These are phyloP conservation scores for Conus canariensis DNA, from an alignment of 2,888 invertebrate genomes.

Conservation along the genomic window DNA sequence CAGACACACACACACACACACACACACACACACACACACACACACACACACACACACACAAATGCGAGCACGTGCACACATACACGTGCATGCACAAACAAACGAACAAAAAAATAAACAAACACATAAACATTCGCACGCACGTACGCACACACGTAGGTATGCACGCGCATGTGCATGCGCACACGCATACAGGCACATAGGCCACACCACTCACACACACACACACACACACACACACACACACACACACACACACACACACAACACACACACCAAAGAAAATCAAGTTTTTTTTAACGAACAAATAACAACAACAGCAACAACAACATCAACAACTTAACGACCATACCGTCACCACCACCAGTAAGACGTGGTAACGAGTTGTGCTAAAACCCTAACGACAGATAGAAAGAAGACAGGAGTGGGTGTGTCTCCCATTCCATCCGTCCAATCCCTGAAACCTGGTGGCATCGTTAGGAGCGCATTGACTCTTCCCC, in stretches of 20 bases:
- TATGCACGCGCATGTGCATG: not conserved
- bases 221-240: not conserved
- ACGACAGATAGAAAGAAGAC: too few species aligned
- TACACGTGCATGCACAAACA: not conserved
- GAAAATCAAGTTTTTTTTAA: not conserved
- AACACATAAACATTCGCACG: not conserved
- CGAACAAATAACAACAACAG: too few species aligned
- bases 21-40: not conserved
- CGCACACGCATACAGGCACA: not conserved
- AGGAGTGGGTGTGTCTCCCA: too few species aligned
- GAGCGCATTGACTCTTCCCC: too few species aligned
- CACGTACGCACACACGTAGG: not conserved
- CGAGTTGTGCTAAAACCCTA: too few species aligned
- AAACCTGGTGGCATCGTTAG: too few species aligned
- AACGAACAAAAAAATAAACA: not conserved
- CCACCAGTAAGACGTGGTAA: too few species aligned
- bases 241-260: not conserved
- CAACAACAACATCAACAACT: too few species aligned
- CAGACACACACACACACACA: constrained; percentile 1
- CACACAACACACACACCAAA: not conserved
- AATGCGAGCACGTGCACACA: not conserved
- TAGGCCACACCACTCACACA: not conserved
- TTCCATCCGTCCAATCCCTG: too few species aligned
- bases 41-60: constrained; percentile 16
- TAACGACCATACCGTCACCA: too few species aligned